phyloP scores from a whole-genome alignment of 1,140 invertebrate species.

The Nylanderia fulva region DNA sequence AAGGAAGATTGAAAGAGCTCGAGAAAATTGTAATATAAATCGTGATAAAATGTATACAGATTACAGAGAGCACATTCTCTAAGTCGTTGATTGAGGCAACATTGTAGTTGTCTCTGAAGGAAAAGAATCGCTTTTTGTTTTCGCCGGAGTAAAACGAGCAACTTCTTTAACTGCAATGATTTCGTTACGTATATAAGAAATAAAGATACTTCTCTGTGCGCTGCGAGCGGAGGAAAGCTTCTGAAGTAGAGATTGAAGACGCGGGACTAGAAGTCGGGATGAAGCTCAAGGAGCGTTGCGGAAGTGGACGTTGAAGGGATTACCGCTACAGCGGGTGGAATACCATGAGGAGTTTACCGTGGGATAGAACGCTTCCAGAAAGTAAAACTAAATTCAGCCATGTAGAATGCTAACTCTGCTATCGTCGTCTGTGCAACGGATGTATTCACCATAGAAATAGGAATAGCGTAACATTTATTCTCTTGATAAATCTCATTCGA shows the following conservation, averaged over 20 bases:
- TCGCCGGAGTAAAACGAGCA: conserved; percentile 32
- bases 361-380: conserved; percentile 44
- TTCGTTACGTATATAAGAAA: conserved; percentile 52
- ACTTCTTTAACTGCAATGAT: conserved; percentile 53
- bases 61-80: neutral
- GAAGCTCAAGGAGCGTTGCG: conserved; percentile 47
- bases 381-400: conserved; percentile 55
- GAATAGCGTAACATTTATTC: conserved; percentile 9
- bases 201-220: conserved; percentile 42
- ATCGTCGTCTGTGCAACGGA: conserved; percentile 27
- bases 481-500: conserved; percentile 45
- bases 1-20: neutral
- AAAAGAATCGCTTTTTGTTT: conserved; percentile 15
- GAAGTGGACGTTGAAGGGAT: conserved; percentile 61
- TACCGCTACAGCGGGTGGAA: conserved; percentile 43
- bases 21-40: neutral
- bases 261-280: conserved; percentile 51
- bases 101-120: neutral
- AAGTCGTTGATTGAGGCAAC: neutral
- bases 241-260: conserved; percentile 58
- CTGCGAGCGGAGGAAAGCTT: conserved; percentile 32
- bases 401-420: conserved; percentile 51
- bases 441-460: conserved; percentile 1
- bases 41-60: neutral
- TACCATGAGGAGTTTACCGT: conserved; percentile 55